These are phyloP conservation scores for Pterocles burchelli DNA, from an alignment of 2,113 vertebrate genomes.

Conservation along the genomic window DNA sequence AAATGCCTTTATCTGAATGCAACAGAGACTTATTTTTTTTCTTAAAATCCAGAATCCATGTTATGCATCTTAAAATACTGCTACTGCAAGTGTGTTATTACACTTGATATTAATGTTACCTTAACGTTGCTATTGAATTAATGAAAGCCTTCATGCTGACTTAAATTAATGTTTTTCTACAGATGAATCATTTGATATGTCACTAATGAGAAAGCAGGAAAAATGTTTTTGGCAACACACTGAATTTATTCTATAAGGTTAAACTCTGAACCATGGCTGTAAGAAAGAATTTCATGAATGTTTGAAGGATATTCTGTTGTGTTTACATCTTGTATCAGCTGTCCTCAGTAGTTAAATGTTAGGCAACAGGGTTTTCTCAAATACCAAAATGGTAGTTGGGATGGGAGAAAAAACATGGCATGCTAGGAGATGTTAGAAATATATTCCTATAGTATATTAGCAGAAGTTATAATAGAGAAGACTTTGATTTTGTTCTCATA, in stretches of 20 bases:
- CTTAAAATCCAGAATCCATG: background rate
- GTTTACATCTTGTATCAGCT: background rate
- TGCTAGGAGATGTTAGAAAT: background rate
- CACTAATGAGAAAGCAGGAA: constrained; percentile 5
- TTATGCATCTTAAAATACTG: background rate
- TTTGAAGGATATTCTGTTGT: background rate
- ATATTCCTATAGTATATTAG: background rate
- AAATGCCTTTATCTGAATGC: background rate
- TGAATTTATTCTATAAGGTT: background rate
- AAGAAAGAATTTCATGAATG: background rate
- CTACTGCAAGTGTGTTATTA: background rate
- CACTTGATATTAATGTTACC: background rate
- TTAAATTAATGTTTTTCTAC: background rate
- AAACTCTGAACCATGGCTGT: background rate
- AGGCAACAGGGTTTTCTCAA: background rate
- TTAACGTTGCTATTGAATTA: background rate
- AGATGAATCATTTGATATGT: background rate
- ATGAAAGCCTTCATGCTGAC: background rate
- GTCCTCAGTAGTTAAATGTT: background rate
- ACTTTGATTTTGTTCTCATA: background rate
- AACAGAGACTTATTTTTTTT: background rate
- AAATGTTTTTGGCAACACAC: background rate
- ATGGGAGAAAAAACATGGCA: background rate
- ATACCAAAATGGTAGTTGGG: background rate
- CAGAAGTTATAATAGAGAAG: background rate